Evolutionary conservation across 2,888 invertebrate genomes (phyloP), one percentile per base, ranked within the genome.

Genomic region (Sinhomidia bicolor): DNA sequence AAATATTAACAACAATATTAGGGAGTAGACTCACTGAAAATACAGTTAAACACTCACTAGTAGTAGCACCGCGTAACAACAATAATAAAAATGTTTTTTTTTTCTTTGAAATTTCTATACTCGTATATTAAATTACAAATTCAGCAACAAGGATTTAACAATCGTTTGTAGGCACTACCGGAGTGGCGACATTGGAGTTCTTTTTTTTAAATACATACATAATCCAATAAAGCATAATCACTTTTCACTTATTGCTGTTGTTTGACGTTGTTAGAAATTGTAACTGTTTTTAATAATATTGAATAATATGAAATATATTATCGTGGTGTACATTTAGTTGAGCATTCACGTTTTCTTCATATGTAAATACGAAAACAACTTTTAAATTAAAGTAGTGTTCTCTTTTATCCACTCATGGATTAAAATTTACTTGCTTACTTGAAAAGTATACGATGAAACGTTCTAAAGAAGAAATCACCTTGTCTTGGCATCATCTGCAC

Each of bases 161-260:
- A 29, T 7, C 10, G 12, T 7, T 14, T 47, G 47, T 2, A 60
- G 26, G 14, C 62, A 26, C 12, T 14, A 62, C 65, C 9, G 65
- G 17, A 36, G 32, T 68, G 32, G 17, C 36, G 9, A 17, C 29
- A 17, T 68, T 32, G 9, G 1, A 36, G 29, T 36, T 36, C 1
- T 6, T 36, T 68, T n/a, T 68, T 12, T 29, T 17, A 68, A 68
- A 68, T 36, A 68, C 36, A 62, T 65, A 60, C 26, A 54, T 54
- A 54, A 17, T 6, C 57, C 9, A 23, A 57, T 20, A 57, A 57
- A 57, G 62, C 29, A 51, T 51, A n/a, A 65, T 32, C 32, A 32
- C 65, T 23, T 65, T 32, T 36, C 6, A 36, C 23, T 65, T 65
- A 65, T 65, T 65, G 65, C 65, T 65, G 65, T 1, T 36, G 9